Conservation (phyloP, 2,888 invertebrate genomes). For the Cephonodes hylas region DNA sequence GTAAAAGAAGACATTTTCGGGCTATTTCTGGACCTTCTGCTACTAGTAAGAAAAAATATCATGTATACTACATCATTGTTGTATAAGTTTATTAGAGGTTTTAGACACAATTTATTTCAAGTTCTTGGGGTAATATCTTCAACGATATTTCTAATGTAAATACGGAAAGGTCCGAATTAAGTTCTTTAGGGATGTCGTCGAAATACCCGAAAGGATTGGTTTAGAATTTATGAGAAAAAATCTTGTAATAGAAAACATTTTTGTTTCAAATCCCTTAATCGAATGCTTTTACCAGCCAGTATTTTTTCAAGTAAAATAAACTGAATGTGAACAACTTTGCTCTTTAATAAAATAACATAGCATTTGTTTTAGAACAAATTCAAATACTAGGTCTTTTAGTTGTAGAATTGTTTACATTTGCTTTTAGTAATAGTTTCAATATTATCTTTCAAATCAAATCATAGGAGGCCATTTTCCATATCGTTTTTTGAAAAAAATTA, state of each 20-base stretch:
- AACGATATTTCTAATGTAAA: constrained; percentile 42
- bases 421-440: background rate
- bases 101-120: background rate
- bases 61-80: too few species aligned
- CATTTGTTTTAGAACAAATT: background rate
- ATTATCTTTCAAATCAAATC: background rate
- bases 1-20: too few species aligned
- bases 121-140: constrained; percentile 7
- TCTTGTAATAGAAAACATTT: background rate
- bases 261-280: background rate
- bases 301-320: background rate
- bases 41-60: too few species aligned
- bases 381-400: background rate
- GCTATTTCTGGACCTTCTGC: too few species aligned
- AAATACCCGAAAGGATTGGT: background rate
- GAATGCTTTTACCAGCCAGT: background rate
- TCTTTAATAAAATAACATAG: background rate
- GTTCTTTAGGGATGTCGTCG: constrained; percentile 37
- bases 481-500: too few species aligned
- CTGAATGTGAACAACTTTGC: background rate
- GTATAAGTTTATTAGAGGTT: background rate
- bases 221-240: constrained; percentile 14
- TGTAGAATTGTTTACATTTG: background rate
- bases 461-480: too few species aligned
- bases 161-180: constrained; percentile 44